phyloP scores from a whole-genome alignment of 2,113 vertebrate genomes.

The Raja brachyura region DNA sequence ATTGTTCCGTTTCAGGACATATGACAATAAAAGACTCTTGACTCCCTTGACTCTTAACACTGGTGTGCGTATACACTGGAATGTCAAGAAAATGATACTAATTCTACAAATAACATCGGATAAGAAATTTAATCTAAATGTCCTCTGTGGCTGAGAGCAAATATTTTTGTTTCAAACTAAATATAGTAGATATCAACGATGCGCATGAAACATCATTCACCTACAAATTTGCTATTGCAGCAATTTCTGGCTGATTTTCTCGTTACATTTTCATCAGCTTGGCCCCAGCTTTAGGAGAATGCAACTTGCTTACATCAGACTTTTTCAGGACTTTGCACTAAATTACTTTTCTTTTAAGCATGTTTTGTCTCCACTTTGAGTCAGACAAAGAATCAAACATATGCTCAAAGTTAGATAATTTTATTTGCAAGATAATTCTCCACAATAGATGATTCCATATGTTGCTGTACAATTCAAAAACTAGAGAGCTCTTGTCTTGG shows the following conservation, averaged over 20 bases:
- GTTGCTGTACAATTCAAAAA: not conserved
- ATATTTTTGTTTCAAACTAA: not conserved
- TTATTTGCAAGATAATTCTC: not conserved
- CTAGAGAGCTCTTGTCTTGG: not conserved
- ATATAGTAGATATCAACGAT: not conserved
- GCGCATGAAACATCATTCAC: not conserved
- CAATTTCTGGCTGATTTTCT: not conserved
- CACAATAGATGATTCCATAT: not conserved
- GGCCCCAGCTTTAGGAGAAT: not conserved
- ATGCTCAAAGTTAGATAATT: not conserved
- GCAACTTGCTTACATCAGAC: not conserved
- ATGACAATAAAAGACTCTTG: too few relatives aligned
- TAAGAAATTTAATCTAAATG: not conserved
- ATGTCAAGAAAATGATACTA: not conserved
- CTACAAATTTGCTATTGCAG: not conserved
- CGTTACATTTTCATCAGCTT: not conserved
- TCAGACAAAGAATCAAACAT: not conserved
- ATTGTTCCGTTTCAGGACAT: too few relatives aligned
- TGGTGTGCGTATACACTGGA: not conserved
- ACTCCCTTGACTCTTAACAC: too few relatives aligned
- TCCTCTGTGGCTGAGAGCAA: not conserved
- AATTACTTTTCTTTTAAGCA: not conserved
- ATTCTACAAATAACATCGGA: not conserved
- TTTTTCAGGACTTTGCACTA: not conserved
- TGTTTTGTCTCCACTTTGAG: not conserved